Evolutionary conservation across 2,113 vertebrate species (phyloP), one percentile per base, ranked within the genome.

Genomic region (Ceratotherium simum): DNA sequence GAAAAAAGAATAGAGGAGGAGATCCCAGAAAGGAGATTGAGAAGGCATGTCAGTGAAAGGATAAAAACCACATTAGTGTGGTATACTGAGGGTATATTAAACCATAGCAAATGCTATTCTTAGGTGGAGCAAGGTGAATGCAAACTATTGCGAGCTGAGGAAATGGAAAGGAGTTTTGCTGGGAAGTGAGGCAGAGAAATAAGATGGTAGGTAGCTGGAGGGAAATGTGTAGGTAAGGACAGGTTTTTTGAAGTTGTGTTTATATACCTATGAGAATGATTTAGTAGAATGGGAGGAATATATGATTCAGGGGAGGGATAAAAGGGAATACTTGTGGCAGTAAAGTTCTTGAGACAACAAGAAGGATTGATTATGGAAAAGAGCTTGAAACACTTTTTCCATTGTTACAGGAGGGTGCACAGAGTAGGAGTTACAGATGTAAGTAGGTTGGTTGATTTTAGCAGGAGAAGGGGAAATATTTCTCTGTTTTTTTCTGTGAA

Each of bases 331-430:
- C 12, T 31, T 89, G 56, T 12, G 39, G 96, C 8, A 84, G 25
- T 79, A 60, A 75, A 46, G 75, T 76, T 91, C 31, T 87, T 95
- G 92, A 90, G 64, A 86, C 60, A 89, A 39, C 39, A 85, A 75
- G 36, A 60, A 65, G 7, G 29, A 56, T n/a, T 93, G 46, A 75
- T 62, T 60, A 3, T 51, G 91, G 21, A 42, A 54, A 84, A 84
- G 70, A 78, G 31, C 65, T 90, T 78, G 46, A 62, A 81, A 58
- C 5, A 18, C 16, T 69, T 91, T 72, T 95, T 67, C 31, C 64
- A 42, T 78, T 69, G 9, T 87, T 88, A 36, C 0, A 54, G 31
- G 31, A 95, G 12, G 33, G 33, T 75, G 31, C 51, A 51, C 42
- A 90, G 56, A 92, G 27, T 36, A 79, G 69, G 14, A 86, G 17